Evolutionary conservation across 2,797 vertebrate species (phyloP).

Genomic region (Microchirus variegatus): DNA sequence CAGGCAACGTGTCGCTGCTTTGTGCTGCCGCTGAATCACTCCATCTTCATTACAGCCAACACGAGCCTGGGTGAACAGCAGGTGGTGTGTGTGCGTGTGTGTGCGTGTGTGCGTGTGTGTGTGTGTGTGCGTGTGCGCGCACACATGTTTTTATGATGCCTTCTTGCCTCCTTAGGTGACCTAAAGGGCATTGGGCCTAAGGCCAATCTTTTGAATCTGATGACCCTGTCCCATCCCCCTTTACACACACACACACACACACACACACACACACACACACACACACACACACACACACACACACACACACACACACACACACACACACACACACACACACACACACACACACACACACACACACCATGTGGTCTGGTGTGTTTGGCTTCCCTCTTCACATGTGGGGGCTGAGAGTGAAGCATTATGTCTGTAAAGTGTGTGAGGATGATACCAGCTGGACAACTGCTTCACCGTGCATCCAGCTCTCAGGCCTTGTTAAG

Average conservation of each 20-base stretch:
- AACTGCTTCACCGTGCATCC: slow-evolving; percentile 29
- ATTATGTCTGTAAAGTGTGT: slow-evolving; percentile 32
- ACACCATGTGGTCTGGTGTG: slow-evolving; percentile 44
- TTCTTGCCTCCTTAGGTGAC: slow-evolving; percentile 61
- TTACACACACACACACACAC: slow-evolving; percentile 28
- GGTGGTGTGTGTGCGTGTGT: slow-evolving; percentile 66
- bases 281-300: slow-evolving; percentile 32
- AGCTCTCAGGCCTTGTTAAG: slow-evolving; percentile 46
- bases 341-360: slow-evolving; percentile 35
- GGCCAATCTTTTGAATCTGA: slow-evolving; percentile 66
- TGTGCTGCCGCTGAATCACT: slow-evolving; percentile 48
- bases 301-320: slow-evolving; percentile 30
- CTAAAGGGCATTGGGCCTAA: slow-evolving; percentile 67
- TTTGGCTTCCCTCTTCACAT: slow-evolving; percentile 54
- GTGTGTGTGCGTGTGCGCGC: slow-evolving; percentile 31
- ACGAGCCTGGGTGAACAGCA: slow-evolving; percentile 68
- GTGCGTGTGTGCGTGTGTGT: slow-evolving; percentile 35
- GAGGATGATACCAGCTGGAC: slow-evolving; percentile 57
- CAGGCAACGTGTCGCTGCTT: slow-evolving; percentile 39
- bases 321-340: slow-evolving; percentile 33
- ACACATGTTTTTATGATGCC: slow-evolving; percentile 41
- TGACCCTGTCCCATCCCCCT: slow-evolving; percentile 54
- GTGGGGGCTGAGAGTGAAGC: slow-evolving; percentile 42
- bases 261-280: slow-evolving; percentile 32
- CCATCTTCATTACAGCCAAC: slow-evolving; percentile 65